Evolutionary conservation across 1,140 invertebrate genomes (phyloP).

Genomic region (Danaus melanippus): DNA sequence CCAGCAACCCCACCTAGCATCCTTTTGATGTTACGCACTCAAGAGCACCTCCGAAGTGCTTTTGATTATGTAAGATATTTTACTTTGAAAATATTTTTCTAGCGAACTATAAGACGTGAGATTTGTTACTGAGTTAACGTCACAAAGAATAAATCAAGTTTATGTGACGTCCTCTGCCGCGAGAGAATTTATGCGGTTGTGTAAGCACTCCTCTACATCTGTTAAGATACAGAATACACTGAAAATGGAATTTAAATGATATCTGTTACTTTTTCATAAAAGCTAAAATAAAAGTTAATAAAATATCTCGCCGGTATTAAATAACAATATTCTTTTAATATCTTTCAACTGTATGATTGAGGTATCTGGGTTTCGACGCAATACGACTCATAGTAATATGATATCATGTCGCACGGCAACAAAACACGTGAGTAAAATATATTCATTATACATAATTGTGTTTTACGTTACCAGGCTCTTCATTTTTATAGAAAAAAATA

Average conservation of each 20-base stretch:
- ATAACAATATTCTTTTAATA: too few relatives aligned
- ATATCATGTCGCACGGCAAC: too few relatives aligned
- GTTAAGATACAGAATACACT: constrained; percentile 19
- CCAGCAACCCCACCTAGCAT: constrained; percentile 1
- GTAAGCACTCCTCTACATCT: constrained; percentile 30
- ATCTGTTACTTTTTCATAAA: background rate
- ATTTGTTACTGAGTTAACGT: constrained; percentile 57
- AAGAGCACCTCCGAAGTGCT: constrained; percentile 18
- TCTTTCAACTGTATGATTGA: too few relatives aligned
- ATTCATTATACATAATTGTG: too few relatives aligned
- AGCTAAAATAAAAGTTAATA: too few relatives aligned
- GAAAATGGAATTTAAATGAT: constrained; percentile 19
- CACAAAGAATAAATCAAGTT: constrained; percentile 67
- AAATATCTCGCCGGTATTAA: too few relatives aligned
- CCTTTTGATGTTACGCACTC: constrained; percentile 26
- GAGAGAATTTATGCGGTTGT: constrained; percentile 56
- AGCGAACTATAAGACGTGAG: constrained; percentile 43
- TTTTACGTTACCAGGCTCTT: too few relatives aligned
- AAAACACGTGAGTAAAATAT: too few relatives aligned
- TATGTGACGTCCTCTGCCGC: constrained; percentile 61
- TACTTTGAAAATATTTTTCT: constrained; percentile 37
- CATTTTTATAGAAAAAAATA: too few relatives aligned
- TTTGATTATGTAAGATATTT: constrained; percentile 17
- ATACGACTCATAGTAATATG: too few relatives aligned
- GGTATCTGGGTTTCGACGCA: too few relatives aligned